phyloP scores from a whole-genome alignment of 2,888 invertebrate species.

The Amblyjoppa proteus region DNA sequence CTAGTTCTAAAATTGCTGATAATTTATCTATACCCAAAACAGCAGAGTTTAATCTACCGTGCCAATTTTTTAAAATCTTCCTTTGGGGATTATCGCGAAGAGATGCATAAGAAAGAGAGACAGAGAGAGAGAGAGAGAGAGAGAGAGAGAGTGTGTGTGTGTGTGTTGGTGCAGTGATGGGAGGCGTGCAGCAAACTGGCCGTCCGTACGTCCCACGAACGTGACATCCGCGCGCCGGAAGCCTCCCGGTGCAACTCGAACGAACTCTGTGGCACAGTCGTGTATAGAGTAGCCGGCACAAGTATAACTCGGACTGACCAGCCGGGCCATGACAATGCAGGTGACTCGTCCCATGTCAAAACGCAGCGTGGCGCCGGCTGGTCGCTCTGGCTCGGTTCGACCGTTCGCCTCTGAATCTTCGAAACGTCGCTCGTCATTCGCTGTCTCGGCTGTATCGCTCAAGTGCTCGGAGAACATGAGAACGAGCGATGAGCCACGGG shows the following conservation, averaged over 20 bases:
- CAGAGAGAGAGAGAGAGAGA: too few relatives aligned
- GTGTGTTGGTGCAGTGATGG: conserved; percentile 7
- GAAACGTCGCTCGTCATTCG: conserved; percentile 56
- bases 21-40: background rate
- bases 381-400: conserved; percentile 36
- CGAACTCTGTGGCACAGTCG: conserved; percentile 28
- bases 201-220: conserved; percentile 45
- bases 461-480: conserved; percentile 50
- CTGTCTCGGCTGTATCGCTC: conserved; percentile 52
- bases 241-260: conserved; percentile 41
- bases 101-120: conserved; percentile 7
- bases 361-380: conserved; percentile 83
- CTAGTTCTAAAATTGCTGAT: background rate
- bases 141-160: too few relatives aligned
- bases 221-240: conserved; percentile 65
- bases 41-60: background rate
- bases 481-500: conserved; percentile 51
- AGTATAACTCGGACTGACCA: conserved; percentile 56
- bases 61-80: background rate
- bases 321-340: conserved; percentile 84
- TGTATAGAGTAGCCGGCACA: conserved; percentile 39
- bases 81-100: background rate
- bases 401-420: conserved; percentile 57
- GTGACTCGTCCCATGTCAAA: conserved; percentile 85
- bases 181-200: conserved; percentile 47